A percentile compares a stretch with the other conserved stretches of the same genome.
These are phyloP conservation scores for Solenopsis invicta DNA, from an alignment of 1,140 invertebrate genomes.

Conservation along the genomic window DNA sequence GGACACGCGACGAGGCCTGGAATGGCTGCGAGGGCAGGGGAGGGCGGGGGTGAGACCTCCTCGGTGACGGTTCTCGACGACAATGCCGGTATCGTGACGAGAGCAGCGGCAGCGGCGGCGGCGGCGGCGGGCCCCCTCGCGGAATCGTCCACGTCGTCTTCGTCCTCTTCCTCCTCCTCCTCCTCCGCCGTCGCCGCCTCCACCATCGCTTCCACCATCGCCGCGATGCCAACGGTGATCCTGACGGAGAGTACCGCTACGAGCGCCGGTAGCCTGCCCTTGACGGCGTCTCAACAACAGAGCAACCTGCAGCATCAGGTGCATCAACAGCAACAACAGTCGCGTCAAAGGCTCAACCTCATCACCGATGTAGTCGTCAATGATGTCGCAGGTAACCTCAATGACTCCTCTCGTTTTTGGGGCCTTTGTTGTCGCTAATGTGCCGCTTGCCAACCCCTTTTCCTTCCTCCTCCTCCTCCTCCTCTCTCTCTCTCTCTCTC, in stretches of 20 bases:
- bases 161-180: conserved; percentile 60
- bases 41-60: conserved; percentile 66
- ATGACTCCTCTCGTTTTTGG: conserved; percentile 51
- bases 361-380: conserved; percentile 67
- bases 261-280: conserved; percentile 55
- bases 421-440: conserved; percentile 78
- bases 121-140: conserved; percentile 65
- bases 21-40: conserved; percentile 81
- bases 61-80: conserved; percentile 76
- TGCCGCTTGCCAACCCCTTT: conserved; percentile 74
- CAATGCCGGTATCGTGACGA: conserved; percentile 61
- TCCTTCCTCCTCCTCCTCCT: neutral
- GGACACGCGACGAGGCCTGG: conserved; percentile 82
- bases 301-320: conserved; percentile 73
- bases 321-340: conserved; percentile 64
- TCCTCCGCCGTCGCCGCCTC: conserved; percentile 48
- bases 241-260: conserved; percentile 68
- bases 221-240: conserved; percentile 58
- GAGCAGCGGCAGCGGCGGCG: no score
- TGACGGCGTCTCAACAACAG: conserved; percentile 64
- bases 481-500: conserved; percentile 35
- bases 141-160: conserved; percentile 74
- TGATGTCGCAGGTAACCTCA: conserved; percentile 75
- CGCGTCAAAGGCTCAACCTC: conserved; percentile 60
- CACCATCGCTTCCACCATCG: neutral